Conservation (phyloP, 2,888 invertebrate genomes). For the Criorhina ranunculi region DNA sequence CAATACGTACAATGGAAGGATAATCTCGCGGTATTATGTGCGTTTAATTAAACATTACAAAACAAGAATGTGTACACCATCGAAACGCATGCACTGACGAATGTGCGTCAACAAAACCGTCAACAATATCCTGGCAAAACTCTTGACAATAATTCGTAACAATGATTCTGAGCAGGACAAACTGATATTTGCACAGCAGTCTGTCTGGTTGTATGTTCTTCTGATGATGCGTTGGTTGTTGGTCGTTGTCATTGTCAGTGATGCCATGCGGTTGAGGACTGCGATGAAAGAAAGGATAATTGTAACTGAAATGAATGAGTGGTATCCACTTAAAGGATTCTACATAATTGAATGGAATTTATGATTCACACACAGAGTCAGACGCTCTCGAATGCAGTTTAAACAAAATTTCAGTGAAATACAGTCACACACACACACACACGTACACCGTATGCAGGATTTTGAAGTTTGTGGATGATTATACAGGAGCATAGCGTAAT, state of each 20-base stretch:
- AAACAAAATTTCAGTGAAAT: conserved; percentile 38
- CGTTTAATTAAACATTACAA: conserved; percentile 69
- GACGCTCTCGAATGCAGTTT: conserved; percentile 36
- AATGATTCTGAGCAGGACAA: conserved; percentile 51
- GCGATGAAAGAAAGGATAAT: conserved; percentile 46
- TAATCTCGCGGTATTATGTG: conserved; percentile 51
- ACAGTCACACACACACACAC: conserved; percentile 12
- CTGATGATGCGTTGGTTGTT: conserved; percentile 26
- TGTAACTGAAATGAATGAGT: conserved; percentile 65
- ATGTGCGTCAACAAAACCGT: conserved; percentile 61
- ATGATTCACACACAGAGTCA: conserved; percentile 28
- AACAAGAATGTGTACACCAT: conserved; percentile 31
- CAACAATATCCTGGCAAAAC: conserved; percentile 54
- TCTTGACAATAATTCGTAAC: conserved; percentile 62
- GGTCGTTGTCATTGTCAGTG: not conserved
- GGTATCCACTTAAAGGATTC: conserved; percentile 68
- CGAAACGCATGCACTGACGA: conserved; percentile 49
- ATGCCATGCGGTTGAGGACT: not conserved
- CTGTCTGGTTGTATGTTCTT: conserved; percentile 42
- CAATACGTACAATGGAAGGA: conserved; percentile 31
- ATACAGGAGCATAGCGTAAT: conserved; percentile 65
- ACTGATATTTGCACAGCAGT: conserved; percentile 55
- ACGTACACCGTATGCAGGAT: conserved; percentile 6
- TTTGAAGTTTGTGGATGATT: conserved; percentile 52
- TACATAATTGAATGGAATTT: conserved; percentile 69